Base-by-base conservation (phyloP, 2,113 vertebrate genomes). In the Takifugu bimaculatus region DNA sequence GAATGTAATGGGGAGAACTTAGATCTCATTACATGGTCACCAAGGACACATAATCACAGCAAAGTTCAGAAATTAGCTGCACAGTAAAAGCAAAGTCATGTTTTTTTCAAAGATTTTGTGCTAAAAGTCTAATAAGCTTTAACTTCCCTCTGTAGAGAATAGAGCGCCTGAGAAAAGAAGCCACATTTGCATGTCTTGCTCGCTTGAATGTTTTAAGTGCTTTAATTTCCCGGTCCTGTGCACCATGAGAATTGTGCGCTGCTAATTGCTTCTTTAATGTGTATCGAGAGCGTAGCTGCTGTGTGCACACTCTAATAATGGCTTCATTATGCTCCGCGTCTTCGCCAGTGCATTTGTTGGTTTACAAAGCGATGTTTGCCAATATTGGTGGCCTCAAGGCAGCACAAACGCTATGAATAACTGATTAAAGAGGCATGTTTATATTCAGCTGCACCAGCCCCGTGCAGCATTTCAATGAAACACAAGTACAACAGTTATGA, bases 181-280 rank as follows among this genome's bases (percentile, higher is more conserved):
- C 29, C 65, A 27, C 62, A 76, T 74, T 74, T 80, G 61, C 65
- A 75, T 81, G n/a, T 59, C n/a, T 2, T 65, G 43, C 71, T 57
- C 29, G 20, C 61, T 25, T 69, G 49, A 73, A 70, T 4, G n/a
- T 53, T 81, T 60, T 44, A 70, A 63, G 68, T 70, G 62, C 50
- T 74, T 84, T 68, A 32, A 77, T 74, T 80, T 79, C 55, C 75
- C 59, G 54, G 57, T 64, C 54, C 68, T 59, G 60, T 77, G 67
- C 65, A 70, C 57, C 60, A 65, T 13, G 60, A 70, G 63, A 74
- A 70, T 63, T 60, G 53, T 60, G 26, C 54, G 50, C 63, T 48
- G 57, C 81, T 86, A 71, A 79, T 77, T 82, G 73, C 6, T 80
- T 69, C 75, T 77, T 77, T 61, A 72, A 68, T 59, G 67, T 68